phyloP scores from a whole-genome alignment of 2,113 vertebrate genomes.

The Strix aluco region DNA sequence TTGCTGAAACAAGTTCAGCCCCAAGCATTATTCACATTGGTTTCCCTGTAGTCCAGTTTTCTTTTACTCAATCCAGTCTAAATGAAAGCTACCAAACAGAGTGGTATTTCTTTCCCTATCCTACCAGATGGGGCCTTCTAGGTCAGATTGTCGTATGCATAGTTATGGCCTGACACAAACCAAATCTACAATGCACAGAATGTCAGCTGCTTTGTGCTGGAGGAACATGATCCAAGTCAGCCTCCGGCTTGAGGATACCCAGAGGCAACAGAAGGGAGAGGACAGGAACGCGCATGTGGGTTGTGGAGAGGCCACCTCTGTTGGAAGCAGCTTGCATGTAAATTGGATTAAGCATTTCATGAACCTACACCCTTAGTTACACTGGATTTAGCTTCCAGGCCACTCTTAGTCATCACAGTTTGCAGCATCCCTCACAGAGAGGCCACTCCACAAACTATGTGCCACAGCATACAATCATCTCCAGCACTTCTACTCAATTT shows the following conservation, averaged over 20 bases:
- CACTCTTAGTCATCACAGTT: background rate
- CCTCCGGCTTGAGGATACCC: accelerated
- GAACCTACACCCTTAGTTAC: background rate
- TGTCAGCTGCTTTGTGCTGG: background rate
- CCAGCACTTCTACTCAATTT: background rate
- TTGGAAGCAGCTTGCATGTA: background rate
- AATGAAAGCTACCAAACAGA: background rate
- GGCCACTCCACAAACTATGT: background rate
- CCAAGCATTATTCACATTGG: background rate
- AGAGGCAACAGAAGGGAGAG: background rate
- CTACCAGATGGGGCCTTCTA: background rate
- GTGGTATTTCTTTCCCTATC: background rate
- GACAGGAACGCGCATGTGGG: background rate
- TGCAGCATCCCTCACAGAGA: background rate
- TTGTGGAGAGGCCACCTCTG: background rate
- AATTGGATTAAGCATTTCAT: background rate
- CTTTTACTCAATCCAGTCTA: background rate
- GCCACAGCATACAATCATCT: background rate
- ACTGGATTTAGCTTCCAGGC: background rate
- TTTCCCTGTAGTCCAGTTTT: background rate
- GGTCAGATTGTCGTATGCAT: background rate
- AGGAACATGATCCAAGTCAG: background rate
- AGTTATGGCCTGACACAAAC: background rate
- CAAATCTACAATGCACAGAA: background rate
- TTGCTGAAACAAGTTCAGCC: background rate